These are phyloP conservation scores for Acipenser ruthenus DNA, from an alignment of 2,797 vertebrate genomes.

Conservation along the genomic window DNA sequence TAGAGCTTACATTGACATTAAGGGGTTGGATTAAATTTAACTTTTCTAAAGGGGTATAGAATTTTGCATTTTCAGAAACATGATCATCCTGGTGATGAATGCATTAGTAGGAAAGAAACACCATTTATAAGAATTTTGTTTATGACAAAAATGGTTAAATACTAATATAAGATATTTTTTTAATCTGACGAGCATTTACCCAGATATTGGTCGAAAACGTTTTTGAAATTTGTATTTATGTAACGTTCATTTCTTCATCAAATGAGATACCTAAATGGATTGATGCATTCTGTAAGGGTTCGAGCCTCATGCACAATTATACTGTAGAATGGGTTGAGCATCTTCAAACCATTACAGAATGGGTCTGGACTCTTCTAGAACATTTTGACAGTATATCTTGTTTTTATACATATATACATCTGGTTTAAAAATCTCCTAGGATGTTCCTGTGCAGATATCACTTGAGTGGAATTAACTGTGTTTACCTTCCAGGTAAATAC, in stretches of 20 bases:
- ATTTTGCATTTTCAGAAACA: too few species aligned
- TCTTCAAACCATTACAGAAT: too few species aligned
- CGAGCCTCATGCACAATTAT: background rate
- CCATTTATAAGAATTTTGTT: background rate
- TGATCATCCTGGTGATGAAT: too few species aligned
- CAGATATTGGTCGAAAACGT: too few species aligned
- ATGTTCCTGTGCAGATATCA: conserved; percentile 48
- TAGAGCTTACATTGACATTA: too few species aligned
- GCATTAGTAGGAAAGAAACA: background rate
- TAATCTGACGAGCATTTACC: too few species aligned
- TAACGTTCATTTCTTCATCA: too few species aligned
- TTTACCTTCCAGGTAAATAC: conserved; percentile 87
- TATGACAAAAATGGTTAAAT: background rate
- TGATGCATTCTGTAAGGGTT: background rate
- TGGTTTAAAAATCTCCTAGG: conserved; percentile 2
- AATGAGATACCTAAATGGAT: too few species aligned
- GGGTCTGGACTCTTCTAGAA: background rate
- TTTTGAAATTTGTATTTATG: too few species aligned
- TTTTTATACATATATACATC: conserved; percentile 57
- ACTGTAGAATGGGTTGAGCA: too few species aligned
- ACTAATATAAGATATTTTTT: background rate
- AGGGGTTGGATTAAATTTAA: too few species aligned
- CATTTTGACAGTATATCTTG: conserved; percentile 35
- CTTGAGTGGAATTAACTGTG: conserved; percentile 81
- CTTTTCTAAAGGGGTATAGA: too few species aligned